Evolutionary conservation across 2,797 vertebrate species (phyloP).

Genomic region (Alectoris magna): DNA sequence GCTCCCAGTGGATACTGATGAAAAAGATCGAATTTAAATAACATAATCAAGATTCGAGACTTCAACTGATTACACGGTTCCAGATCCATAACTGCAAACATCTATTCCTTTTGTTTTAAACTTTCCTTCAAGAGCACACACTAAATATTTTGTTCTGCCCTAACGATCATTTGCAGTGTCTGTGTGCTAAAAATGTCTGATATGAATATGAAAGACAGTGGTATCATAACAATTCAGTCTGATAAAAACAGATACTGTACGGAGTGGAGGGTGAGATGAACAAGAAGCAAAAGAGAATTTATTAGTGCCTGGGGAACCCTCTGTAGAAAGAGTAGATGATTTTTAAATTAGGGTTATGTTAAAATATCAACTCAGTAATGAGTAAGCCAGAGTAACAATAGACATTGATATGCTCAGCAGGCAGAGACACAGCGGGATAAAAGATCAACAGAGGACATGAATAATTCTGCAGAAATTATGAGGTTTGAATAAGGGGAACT

Average conservation of each 20-base stretch:
- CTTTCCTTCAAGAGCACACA: neutral
- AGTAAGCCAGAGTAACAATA: slow-evolving; percentile 1
- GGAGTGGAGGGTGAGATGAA: neutral
- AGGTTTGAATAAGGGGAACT: neutral
- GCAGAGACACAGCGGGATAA: neutral
- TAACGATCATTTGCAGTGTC: neutral
- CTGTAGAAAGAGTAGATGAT: neutral
- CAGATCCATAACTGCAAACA: neutral
- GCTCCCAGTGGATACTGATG: neutral
- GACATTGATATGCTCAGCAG: neutral
- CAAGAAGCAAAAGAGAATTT: neutral
- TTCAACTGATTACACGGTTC: neutral
- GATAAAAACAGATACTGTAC: neutral
- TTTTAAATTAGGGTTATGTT: slow-evolving; percentile 7
- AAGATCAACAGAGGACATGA: neutral
- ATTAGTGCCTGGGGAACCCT: neutral
- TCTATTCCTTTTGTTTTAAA: neutral
- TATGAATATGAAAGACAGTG: neutral
- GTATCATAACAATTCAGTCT: neutral
- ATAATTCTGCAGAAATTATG: slow-evolving; percentile 17
- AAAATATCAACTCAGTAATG: neutral
- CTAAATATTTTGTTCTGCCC: neutral
- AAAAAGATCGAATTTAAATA: neutral
- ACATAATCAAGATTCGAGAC: neutral
- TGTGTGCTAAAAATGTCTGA: neutral